Evolutionary conservation across 2,113 vertebrate genomes (phyloP).

Genomic region (Pomatostomus ruficeps): DNA sequence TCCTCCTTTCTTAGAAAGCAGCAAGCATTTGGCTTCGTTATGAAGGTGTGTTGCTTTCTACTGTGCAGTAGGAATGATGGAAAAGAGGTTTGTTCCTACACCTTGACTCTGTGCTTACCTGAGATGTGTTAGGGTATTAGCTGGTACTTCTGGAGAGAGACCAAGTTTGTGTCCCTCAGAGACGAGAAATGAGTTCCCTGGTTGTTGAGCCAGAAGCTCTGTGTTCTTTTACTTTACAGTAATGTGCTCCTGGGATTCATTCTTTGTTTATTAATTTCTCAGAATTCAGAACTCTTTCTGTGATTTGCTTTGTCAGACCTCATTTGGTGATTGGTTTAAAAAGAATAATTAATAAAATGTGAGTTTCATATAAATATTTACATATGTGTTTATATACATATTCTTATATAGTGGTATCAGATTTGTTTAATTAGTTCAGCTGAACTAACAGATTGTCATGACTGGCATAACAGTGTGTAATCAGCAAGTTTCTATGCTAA

Average conservation of each 20-base stretch:
- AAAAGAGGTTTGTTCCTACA: background rate
- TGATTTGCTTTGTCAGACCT: background rate
- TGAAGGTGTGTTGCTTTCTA: accelerated
- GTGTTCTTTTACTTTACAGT: background rate
- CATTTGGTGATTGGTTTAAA: background rate
- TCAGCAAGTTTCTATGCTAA: background rate
- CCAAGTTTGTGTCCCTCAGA: background rate
- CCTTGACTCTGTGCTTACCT: background rate
- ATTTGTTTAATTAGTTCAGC: background rate
- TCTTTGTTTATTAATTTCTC: background rate
- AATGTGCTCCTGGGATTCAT: background rate
- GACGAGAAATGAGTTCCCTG: background rate
- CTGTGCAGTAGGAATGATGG: background rate
- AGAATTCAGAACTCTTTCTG: background rate
- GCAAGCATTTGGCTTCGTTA: background rate
- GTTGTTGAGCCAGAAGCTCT: background rate
- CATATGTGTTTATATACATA: background rate
- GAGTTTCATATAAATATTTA: background rate
- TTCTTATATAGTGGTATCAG: background rate
- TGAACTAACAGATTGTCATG: background rate
- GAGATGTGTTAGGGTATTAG: background rate
- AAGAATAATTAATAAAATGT: background rate
- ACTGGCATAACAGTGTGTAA: background rate
- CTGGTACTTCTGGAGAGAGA: background rate
- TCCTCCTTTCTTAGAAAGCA: background rate